phyloP scores from a whole-genome alignment of 2,797 vertebrate genomes.

The Myotis vivesi region DNA sequence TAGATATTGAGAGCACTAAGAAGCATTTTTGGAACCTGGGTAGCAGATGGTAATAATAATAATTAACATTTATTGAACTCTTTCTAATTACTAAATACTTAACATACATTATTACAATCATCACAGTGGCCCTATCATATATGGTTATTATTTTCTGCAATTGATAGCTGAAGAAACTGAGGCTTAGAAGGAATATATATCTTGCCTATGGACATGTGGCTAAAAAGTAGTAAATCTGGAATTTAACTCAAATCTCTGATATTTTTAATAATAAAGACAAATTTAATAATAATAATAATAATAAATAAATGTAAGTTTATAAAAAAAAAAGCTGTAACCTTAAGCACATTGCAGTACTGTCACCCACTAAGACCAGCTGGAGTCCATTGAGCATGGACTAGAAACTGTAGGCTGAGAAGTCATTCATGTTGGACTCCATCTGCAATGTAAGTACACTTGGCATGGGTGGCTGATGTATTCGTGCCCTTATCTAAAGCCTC shows the following conservation, averaged over 20 bases:
- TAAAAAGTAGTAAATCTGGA: not conserved
- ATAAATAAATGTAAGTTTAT: no score
- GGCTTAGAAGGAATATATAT: not conserved
- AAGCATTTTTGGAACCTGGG: not conserved
- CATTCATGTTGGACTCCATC: accelerated
- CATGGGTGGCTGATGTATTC: accelerated
- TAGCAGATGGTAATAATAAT: not conserved
- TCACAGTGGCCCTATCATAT: not conserved
- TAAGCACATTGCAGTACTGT: not conserved
- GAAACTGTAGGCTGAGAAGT: not conserved
- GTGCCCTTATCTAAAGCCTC: not conserved
- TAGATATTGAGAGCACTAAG: not conserved
- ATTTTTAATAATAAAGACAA: not conserved
- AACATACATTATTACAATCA: not conserved
- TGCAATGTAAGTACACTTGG: not conserved
- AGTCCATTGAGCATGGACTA: accelerated
- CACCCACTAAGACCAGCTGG: not conserved
- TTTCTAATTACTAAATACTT: not conserved
- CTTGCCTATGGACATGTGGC: not conserved
- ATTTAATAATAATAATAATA: no score
- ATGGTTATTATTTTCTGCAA: not conserved
- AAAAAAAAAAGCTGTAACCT: not conserved
- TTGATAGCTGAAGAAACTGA: not conserved
- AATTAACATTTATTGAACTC: not conserved
- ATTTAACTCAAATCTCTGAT: not conserved